Conservation (phyloP, 2,888 invertebrate species). For the Nyleta sp. region DNA sequence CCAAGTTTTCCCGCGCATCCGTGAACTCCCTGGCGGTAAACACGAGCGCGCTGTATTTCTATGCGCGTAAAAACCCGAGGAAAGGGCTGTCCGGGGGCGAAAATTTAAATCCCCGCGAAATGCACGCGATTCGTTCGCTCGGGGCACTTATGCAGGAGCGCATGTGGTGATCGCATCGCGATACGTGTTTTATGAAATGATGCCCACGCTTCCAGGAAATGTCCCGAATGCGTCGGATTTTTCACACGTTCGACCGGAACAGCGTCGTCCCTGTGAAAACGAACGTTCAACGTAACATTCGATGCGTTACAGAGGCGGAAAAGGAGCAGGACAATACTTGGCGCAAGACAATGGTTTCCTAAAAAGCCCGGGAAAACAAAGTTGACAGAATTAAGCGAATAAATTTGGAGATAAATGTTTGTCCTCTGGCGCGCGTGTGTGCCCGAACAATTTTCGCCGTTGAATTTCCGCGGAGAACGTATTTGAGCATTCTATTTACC, state of each 20-base stretch:
- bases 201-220: slow-evolving; percentile 11
- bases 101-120: too few species aligned
- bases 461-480: background rate
- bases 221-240: slow-evolving; percentile 5
- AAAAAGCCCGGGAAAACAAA: slow-evolving; percentile 4
- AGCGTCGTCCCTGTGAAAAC: too few species aligned
- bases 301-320: slow-evolving; percentile 2
- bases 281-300: background rate
- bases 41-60: slow-evolving; percentile 37
- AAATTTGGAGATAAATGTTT: slow-evolving; percentile 26
- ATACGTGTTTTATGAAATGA: slow-evolving; percentile 34
- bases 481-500: slow-evolving; percentile 15
- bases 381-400: slow-evolving; percentile 22
- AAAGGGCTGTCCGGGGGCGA: slow-evolving; percentile 71
- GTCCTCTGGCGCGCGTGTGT: slow-evolving; percentile 6
- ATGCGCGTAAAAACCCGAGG: slow-evolving; percentile 63
- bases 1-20: slow-evolving; percentile 65
- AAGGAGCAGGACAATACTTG: too few species aligned
- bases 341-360: slow-evolving; percentile 7
- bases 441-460: slow-evolving; percentile 7
- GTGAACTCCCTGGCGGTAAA: slow-evolving; percentile 41
- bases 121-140: too few species aligned
- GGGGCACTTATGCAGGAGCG: background rate
- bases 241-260: too few species aligned
- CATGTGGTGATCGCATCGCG: too few species aligned